phyloP scores from a whole-genome alignment of 53 echinoderm and acorn worm species.

The Pentamera pediparva region DNA sequence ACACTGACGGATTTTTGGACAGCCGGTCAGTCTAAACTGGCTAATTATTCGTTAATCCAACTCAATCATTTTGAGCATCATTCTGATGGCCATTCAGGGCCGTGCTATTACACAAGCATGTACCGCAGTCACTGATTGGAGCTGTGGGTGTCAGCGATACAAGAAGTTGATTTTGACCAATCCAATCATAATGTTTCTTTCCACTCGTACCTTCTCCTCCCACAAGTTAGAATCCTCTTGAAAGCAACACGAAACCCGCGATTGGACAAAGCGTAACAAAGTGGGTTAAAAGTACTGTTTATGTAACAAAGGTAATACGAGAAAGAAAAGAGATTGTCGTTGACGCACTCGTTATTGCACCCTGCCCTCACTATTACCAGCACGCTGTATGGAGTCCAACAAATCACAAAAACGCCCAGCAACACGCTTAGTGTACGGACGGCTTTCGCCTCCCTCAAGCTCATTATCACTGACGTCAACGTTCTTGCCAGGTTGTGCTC shows the following conservation, averaged over 20 bases:
- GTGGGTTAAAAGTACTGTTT: constrained; percentile 83
- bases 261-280: constrained; percentile 85
- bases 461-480: constrained; percentile 65
- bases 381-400: constrained; percentile 95
- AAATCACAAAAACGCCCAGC: constrained; percentile 75
- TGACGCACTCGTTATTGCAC: constrained; percentile 41
- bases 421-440: constrained; percentile 80
- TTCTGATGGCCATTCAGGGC: too few relatives aligned
- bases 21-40: too few relatives aligned
- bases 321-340: constrained; percentile 55
- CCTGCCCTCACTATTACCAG: constrained; percentile 70
- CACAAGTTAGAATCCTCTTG: constrained; percentile 76
- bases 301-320: constrained; percentile 92
- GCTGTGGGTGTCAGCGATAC: too few relatives aligned
- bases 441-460: constrained; percentile 81
- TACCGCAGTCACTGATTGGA: too few relatives aligned
- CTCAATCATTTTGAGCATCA: too few relatives aligned
- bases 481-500: constrained; percentile 76
- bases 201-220: constrained; percentile 64
- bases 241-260: constrained; percentile 78
- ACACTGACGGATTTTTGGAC: too few relatives aligned
- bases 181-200: constrained; percentile 56
- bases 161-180: too few relatives aligned
- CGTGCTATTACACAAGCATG: too few relatives aligned
- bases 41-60: too few relatives aligned